Base-by-base conservation (phyloP, 2,797 vertebrate species). In the Valencia hispanica region DNA sequence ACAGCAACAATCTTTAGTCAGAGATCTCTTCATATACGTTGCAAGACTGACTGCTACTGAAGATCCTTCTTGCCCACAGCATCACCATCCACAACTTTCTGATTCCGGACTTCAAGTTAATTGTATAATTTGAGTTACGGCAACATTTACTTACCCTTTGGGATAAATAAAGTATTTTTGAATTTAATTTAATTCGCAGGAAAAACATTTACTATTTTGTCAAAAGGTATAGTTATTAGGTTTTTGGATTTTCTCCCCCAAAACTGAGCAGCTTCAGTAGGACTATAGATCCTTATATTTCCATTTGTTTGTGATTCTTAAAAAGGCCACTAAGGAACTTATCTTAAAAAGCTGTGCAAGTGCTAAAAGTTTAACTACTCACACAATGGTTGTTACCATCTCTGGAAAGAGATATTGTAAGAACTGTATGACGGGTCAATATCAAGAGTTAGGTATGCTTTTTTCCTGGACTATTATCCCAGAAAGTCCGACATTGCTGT, bases 401-500 rank as follows among this genome's bases (percentile, higher is more conserved):
- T 30, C 68, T 73, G 70, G 43, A 71, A 61, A 72, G 36, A 32
- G 27, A 9, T 70, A 41, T 70, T 34, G 20, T 68, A 73, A 82
- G 77, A 34, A 70, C 41, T 77, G 36, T 74, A 65, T 74, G 22
- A 7, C 25, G 72, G 50, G 72, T 74, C 27, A 57, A 41, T 59
- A 47, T 27, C 74, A 82, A 27, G 68, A 78, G 71, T 34, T 70
- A 68, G 18, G 63, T 18, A 25, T 32, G 15, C 39, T 70, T 74
- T 20, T 27, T 76, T 74, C 47, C 6, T 74, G 55, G 70, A 75
- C 79, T 73, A 48, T 83, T 82, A 47, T 45, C 75, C 17, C 34
- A 81, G 72, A 75, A 7, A 50, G 36, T 75, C 43, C 36, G 63
- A 18, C 63, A 74, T 79, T 39, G 34, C 70, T 61, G 66, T 79